These are phyloP conservation scores for Nemotelus pantherinus DNA, from an alignment of 2,888 invertebrate genomes.

Conservation along the genomic window DNA sequence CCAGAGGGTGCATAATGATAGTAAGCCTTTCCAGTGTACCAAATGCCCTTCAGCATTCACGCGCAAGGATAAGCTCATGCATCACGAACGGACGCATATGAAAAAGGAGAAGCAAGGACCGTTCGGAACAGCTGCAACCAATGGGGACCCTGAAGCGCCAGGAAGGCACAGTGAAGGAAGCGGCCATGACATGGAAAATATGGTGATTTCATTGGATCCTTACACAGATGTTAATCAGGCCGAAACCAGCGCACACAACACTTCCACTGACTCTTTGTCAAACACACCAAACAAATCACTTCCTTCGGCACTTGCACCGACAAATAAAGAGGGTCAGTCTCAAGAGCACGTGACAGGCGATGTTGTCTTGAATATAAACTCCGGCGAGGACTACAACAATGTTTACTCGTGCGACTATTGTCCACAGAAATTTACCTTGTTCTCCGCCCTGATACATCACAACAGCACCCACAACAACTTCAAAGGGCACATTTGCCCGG, in stretches of 20 bases:
- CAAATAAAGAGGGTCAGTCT: slow-evolving; percentile 54
- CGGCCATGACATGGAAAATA: slow-evolving; percentile 51
- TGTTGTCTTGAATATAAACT: slow-evolving; percentile 43
- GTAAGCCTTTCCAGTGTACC: slow-evolving; percentile 73
- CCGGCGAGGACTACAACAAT: slow-evolving; percentile 37
- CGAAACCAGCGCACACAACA: slow-evolving; percentile 8
- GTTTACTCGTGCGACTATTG: slow-evolving; percentile 67
- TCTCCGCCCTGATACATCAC: slow-evolving; percentile 68
- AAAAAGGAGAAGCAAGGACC: slow-evolving; percentile 52
- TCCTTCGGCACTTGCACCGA: slow-evolving; percentile 55
- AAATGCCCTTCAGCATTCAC: slow-evolving; percentile 75
- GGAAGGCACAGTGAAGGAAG: not conserved
- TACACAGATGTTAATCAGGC: slow-evolving; percentile 52
- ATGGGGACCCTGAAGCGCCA: not conserved
- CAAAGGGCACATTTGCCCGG: slow-evolving; percentile 69
- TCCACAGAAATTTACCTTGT: slow-evolving; percentile 67
- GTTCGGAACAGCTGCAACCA: not conserved
- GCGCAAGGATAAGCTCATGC: slow-evolving; percentile 73
- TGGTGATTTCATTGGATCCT: slow-evolving; percentile 56
- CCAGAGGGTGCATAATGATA: slow-evolving; percentile 73
- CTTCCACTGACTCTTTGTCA: slow-evolving; percentile 6
- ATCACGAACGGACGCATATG: slow-evolving; percentile 72
- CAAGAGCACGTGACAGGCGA: slow-evolving; percentile 47
- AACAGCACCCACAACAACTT: slow-evolving; percentile 65
- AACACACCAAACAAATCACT: slow-evolving; percentile 42